Evolutionary conservation across 2,113 vertebrate genomes (phyloP), one percentile per base, ranked within the genome.

Genomic region (Leucoraja erinaceus): DNA sequence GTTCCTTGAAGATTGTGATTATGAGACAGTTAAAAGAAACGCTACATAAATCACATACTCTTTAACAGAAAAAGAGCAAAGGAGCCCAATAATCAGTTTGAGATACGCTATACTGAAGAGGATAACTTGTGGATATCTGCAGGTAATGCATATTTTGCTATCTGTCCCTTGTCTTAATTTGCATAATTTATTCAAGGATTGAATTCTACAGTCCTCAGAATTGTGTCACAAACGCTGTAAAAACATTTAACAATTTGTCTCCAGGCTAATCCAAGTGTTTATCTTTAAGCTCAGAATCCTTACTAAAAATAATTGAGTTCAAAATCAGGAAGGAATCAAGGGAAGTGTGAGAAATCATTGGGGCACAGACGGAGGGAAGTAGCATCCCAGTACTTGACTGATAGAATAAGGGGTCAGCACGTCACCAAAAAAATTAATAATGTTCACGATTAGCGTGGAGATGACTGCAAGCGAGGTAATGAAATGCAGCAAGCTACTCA

Each of bases 211-310:
- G 59, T 88, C 12, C 59, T 18, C 83, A 88, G 28, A 63, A 88
- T n/a, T 63, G 16, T 86, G 59, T 31, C 83, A 63, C 28, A 33
- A 88, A 63, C 63, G 59, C 56, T 66, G 28, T 31, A 66, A 88
- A 86, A 88, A 18, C 59, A 88, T 31, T 63, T 28, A 86, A 86
- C 56, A 31, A 66, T 88, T 63, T 88, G 59, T 63, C 83, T 63
- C 14, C 12, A 5, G 28, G 56, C 14, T 31, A 66, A 88, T 61
- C 59, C 61, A 88, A 63, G 31, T 31, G 61, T n/a, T 12, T 18
- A 14, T 86, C 83, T n/a, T 88, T 14, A 14, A 66, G 38, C n/a
- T 31, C 2, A 6, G 18, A 14, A 72, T 12, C 5, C 2, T 31
- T n/a, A 63, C 14, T 63, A 66, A 88, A 86, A 88, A 8, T 66